Percentiles rank a stretch among this genome's conserved stretches.
Evolutionary conservation across 2,797 vertebrate species (phyloP).

Genomic region (Holocentrus rufus): DNA sequence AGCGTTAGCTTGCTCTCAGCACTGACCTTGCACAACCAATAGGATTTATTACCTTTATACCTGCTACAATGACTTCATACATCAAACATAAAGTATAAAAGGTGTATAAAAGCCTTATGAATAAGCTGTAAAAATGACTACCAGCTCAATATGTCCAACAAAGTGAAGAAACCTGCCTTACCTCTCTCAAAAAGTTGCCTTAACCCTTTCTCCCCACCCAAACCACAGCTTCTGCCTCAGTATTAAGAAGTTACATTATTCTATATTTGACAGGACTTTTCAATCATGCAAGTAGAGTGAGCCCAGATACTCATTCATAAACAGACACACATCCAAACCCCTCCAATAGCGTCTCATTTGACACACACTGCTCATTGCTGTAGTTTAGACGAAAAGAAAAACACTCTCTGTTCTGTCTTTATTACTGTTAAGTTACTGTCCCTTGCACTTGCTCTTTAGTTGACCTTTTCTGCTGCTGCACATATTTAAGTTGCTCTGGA

Average conservation of each 20-base stretch:
- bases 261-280: no score
- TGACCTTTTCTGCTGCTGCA: neutral
- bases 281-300: no score
- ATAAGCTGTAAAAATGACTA: conserved; percentile 43
- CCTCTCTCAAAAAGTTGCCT: neutral
- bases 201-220: neutral
- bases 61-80: conserved; percentile 1
- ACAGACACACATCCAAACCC: neutral
- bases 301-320: neutral
- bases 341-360: no score
- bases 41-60: conserved; percentile 43
- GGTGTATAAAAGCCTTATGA: conserved; percentile 14
- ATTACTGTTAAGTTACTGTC: no score
- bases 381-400: no score
- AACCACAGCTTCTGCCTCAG: neutral
- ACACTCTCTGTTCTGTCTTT: no score
- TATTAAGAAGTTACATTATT: neutral
- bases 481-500: neutral
- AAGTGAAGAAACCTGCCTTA: neutral
- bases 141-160: conserved; percentile 28
- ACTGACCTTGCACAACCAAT: conserved; percentile 31
- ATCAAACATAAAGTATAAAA: conserved; percentile 27
- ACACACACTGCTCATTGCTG: no score
- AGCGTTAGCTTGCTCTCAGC: conserved; percentile 45
- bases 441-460: neutral